Evolutionary conservation across 1,140 invertebrate species (phyloP).

Genomic region (Pseudomyrmex gracilis): DNA sequence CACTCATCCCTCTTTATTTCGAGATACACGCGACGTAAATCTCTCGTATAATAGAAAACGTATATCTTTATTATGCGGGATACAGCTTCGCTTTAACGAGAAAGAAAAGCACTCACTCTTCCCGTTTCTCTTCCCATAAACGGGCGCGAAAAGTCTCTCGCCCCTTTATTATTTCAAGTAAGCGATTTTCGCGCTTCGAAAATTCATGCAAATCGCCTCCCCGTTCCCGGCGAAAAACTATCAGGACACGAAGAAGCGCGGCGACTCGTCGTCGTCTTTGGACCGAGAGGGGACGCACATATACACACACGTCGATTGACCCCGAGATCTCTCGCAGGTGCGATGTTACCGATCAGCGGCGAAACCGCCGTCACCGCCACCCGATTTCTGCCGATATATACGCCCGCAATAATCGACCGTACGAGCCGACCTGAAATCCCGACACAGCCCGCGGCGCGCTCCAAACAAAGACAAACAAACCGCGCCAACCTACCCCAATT

Average conservation of each 20-base stretch:
- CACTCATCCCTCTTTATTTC: not conserved
- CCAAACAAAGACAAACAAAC: constrained; percentile 54
- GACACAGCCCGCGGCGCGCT: constrained; percentile 3
- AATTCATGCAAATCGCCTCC: no score
- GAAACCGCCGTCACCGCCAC: constrained; percentile 18
- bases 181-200: no score
- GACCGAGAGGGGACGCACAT: not conserved
- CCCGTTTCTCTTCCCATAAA: not conserved
- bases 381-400: constrained; percentile 58
- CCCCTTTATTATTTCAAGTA: not conserved
- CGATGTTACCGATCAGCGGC: constrained; percentile 68
- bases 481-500: constrained; percentile 44
- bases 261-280: constrained; percentile 7
- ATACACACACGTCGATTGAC: constrained; percentile 58
- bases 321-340: constrained; percentile 60
- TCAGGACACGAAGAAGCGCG: not conserved
- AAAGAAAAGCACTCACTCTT: constrained; percentile 15
- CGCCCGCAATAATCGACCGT: constrained; percentile 61
- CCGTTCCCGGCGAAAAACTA: no score
- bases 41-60: constrained; percentile 15
- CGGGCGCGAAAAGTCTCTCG: not conserved
- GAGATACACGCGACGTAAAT: not conserved
- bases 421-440: constrained; percentile 55
- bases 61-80: constrained; percentile 22
- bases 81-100: constrained; percentile 18